Evolutionary conservation across 1,140 invertebrate species (phyloP).

Genomic region (Sinella curviseta): DNA sequence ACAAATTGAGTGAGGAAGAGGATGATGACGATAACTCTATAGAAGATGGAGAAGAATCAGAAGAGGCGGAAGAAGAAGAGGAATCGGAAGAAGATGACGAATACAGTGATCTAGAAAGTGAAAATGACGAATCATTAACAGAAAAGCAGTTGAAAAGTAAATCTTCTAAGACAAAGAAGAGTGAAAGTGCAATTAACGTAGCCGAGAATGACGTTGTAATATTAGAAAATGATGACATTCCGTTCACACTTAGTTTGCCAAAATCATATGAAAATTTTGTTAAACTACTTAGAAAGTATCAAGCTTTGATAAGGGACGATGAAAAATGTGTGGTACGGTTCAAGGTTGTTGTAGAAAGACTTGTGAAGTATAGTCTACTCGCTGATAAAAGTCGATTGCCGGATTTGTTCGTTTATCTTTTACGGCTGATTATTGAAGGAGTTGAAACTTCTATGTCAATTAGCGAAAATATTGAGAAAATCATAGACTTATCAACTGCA

Average conservation of each 20-base stretch:
- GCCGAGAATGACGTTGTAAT: background rate
- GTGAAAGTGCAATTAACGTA: too few species aligned
- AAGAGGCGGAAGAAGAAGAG: slow-evolving; percentile 46
- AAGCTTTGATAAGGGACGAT: slow-evolving; percentile 55
- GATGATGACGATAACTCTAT: too few species aligned
- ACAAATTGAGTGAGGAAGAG: background rate
- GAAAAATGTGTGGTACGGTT: background rate
- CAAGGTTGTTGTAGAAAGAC: slow-evolving; percentile 71
- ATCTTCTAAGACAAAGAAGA: too few species aligned
- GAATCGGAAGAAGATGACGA: too few species aligned
- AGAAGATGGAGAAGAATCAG: slow-evolving; percentile 53
- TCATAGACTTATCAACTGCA: slow-evolving; percentile 30
- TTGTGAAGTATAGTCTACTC: slow-evolving; percentile 79
- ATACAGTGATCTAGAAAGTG: slow-evolving; percentile 52
- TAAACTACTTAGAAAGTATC: slow-evolving; percentile 58
- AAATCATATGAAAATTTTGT: slow-evolving; percentile 67
- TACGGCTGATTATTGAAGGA: slow-evolving; percentile 73
- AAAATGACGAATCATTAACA: background rate
- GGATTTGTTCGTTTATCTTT: slow-evolving; percentile 68
- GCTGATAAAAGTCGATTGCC: slow-evolving; percentile 76
- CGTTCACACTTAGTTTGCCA: slow-evolving; percentile 59
- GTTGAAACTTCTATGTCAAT: slow-evolving; percentile 55
- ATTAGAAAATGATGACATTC: slow-evolving; percentile 6
- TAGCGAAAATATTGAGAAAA: slow-evolving; percentile 52
- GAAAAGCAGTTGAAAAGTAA: background rate